These are phyloP conservation scores for Chaenocephalus aceratus DNA, from an alignment of 2,113 vertebrate species.

Conservation along the genomic window DNA sequence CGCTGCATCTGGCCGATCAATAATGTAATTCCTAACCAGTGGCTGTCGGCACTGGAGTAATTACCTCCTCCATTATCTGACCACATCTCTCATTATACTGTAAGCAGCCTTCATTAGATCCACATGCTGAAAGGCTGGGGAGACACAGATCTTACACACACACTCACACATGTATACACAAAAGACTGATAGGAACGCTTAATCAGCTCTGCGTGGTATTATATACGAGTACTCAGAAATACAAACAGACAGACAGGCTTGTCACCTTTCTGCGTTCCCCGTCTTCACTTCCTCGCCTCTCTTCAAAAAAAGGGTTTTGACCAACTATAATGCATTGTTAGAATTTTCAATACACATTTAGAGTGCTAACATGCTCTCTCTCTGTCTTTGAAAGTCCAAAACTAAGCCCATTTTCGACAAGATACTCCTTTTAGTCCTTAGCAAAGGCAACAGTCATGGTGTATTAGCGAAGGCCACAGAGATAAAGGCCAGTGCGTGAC, in stretches of 20 bases:
- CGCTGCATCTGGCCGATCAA: slow-evolving; percentile 62
- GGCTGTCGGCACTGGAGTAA: slow-evolving; percentile 61
- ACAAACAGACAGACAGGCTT: slow-evolving; percentile 39
- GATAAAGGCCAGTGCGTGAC: slow-evolving; percentile 61
- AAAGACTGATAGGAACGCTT: slow-evolving; percentile 39
- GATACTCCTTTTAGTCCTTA: slow-evolving; percentile 36
- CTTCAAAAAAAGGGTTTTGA: not conserved
- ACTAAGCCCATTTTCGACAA: slow-evolving; percentile 34
- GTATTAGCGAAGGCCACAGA: slow-evolving; percentile 47
- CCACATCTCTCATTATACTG: slow-evolving; percentile 74
- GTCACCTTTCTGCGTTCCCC: slow-evolving; percentile 40
- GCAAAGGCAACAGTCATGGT: slow-evolving; percentile 54
- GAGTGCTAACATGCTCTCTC: not conserved
- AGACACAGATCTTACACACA: not conserved
- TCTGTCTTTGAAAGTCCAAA: not conserved
- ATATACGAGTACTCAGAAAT: not conserved
- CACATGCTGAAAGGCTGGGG: slow-evolving; percentile 4
- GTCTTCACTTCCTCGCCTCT: slow-evolving; percentile 13
- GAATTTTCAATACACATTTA: not conserved
- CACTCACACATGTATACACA: not conserved
- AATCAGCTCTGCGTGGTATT: slow-evolving; percentile 17
- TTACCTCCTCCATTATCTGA: slow-evolving; percentile 76
- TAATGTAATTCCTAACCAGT: slow-evolving; percentile 74
- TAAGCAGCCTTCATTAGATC: slow-evolving; percentile 67
- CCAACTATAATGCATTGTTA: not conserved